These are phyloP conservation scores for Trisateles emortualis DNA, from an alignment of 2,888 invertebrate species.

Conservation along the genomic window DNA sequence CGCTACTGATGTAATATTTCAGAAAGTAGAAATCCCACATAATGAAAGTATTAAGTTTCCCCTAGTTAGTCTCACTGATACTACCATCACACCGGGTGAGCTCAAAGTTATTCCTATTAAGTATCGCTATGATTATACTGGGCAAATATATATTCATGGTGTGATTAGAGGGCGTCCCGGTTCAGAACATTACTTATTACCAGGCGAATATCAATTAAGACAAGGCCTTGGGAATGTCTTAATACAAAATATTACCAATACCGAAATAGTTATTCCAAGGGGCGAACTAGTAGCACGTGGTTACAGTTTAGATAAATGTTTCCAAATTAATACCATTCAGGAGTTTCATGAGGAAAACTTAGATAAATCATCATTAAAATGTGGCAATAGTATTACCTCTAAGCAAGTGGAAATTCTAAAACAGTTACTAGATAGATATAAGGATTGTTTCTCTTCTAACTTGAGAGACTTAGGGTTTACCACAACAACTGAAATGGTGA, in stretches of 20 bases:
- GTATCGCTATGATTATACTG: background rate
- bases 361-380: background rate
- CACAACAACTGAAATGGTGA: constrained; percentile 7
- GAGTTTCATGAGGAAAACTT: background rate
- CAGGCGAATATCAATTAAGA: constrained; percentile 15
- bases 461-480: constrained; percentile 6
- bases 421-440: background rate
- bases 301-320: too few species aligned
- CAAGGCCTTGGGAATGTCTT: background rate
- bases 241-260: too few species aligned
- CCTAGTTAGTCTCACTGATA: background rate
- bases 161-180: background rate
- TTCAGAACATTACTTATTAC: constrained; percentile 9
- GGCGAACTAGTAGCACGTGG: background rate
- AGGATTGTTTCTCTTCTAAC: constrained; percentile 13
- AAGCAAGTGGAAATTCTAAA: background rate
- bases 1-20: constrained; percentile 12
- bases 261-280: background rate
- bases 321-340: background rate
- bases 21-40: background rate
- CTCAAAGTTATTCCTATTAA: background rate
- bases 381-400: background rate
- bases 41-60: background rate
- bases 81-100: background rate
- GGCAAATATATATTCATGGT: background rate